Percentiles rank a stretch among this genome's conserved stretches.
Evolutionary conservation across 2,888 invertebrate species (phyloP).

Genomic region (Yponomeuta sedellus): DNA sequence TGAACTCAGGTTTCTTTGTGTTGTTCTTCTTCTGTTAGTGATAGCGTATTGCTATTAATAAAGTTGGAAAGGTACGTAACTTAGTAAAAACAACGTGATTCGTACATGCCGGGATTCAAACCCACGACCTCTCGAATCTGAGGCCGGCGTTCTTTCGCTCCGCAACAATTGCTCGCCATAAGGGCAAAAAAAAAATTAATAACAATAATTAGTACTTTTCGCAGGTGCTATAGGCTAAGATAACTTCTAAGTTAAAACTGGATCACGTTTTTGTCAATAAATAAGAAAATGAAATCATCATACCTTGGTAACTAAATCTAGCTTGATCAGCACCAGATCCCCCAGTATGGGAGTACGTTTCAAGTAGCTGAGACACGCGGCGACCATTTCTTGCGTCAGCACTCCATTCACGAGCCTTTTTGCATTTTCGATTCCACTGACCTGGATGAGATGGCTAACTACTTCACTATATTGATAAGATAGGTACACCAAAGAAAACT

Average conservation of each 20-base stretch:
- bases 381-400: slow-evolving; percentile 71
- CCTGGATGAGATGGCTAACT: slow-evolving; percentile 12
- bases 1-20: too few relatives aligned
- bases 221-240: background rate
- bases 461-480: background rate
- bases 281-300: background rate
- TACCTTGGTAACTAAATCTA: slow-evolving; percentile 63
- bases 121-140: too few relatives aligned
- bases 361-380: slow-evolving; percentile 69
- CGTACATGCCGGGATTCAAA: too few relatives aligned
- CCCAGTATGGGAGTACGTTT: slow-evolving; percentile 71
- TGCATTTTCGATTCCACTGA: slow-evolving; percentile 42
- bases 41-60: too few relatives aligned
- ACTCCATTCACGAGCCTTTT: slow-evolving; percentile 56
- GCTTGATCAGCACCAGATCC: slow-evolving; percentile 74
- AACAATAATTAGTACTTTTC: too few relatives aligned
- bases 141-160: too few relatives aligned
- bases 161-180: too few relatives aligned
- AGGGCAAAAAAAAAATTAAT: too few relatives aligned
- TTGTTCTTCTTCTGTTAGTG: too few relatives aligned
- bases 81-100: too few relatives aligned
- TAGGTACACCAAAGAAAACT: background rate
- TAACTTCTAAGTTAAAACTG: background rate
- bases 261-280: background rate
- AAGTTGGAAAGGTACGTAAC: too few relatives aligned